A percentile compares a stretch with the other conserved stretches of the same genome.
These are phyloP conservation scores for Microcebus lehilahytsara DNA, from an alignment of 2,113 vertebrate genomes.

Conservation along the genomic window DNA sequence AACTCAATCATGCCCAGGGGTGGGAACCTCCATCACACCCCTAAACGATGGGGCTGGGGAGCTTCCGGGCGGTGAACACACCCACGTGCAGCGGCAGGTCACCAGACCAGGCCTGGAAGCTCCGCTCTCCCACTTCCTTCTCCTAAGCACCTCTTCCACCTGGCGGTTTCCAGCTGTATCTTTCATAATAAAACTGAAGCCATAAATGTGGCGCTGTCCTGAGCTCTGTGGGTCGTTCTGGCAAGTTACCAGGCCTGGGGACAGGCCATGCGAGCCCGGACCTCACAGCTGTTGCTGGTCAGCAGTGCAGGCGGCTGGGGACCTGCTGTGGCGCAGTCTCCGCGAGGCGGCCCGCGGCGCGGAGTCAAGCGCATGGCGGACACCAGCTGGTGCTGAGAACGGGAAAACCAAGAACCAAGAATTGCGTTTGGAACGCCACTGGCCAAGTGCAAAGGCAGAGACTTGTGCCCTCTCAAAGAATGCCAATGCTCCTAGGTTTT, in stretches of 20 bases:
- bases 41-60: neutral
- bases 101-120: rapidly evolving
- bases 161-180: no score
- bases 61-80: neutral
- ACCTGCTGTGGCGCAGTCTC: no score
- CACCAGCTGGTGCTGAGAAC: neutral
- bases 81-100: rapidly evolving
- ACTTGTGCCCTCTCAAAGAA: no score
- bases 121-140: rapidly evolving
- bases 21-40: no score
- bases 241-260: neutral
- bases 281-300: no score
- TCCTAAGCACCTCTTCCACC: neutral
- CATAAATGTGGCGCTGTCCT: neutral
- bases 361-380: neutral
- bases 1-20: rapidly evolving
- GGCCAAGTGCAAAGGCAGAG: neutral
- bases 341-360: neutral
- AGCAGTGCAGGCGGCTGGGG: no score
- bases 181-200: neutral
- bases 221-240: neutral
- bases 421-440: neutral
- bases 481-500: no score
- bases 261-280: neutral
- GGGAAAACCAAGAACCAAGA: neutral